Evolutionary conservation across 1,140 invertebrate genomes (phyloP).

Genomic region (Meloidogyne exigua): DNA sequence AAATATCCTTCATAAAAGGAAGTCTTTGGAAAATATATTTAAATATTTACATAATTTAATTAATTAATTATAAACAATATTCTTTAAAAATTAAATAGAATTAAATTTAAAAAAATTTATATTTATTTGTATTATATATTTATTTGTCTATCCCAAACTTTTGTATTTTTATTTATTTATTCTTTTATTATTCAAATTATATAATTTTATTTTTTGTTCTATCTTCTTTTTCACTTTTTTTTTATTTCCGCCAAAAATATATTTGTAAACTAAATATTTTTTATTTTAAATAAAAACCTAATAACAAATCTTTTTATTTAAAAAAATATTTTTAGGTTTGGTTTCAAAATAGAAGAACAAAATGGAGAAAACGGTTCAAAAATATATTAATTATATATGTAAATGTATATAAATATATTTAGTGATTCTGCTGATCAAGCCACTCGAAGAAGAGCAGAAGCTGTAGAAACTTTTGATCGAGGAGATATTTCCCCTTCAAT

Average conservation of each 20-base stretch:
- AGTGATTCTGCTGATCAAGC: slow-evolving; percentile 25
- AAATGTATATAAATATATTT: not conserved
- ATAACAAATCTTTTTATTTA: not conserved
- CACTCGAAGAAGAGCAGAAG: not conserved
- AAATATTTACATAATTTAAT: too few relatives aligned
- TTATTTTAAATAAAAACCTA: not conserved
- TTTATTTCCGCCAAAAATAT: slow-evolving; percentile 11
- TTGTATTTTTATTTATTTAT: not conserved
- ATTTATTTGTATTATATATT: not conserved
- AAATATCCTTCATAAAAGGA: too few relatives aligned
- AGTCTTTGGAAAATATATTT: too few relatives aligned
- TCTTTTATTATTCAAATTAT: slow-evolving; percentile 5
- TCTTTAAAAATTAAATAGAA: too few relatives aligned
- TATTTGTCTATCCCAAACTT: not conserved
- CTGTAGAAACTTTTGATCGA: not conserved
- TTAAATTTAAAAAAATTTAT: too few relatives aligned
- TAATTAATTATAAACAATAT: too few relatives aligned
- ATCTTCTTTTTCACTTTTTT: not conserved
- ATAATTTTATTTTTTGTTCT: not conserved
- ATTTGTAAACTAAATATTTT: too few relatives aligned
- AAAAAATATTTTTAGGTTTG: slow-evolving; percentile 77
- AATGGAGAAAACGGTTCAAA: slow-evolving; percentile 82
- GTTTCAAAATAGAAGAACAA: slow-evolving; percentile 98
- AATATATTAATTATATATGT: too few relatives aligned
- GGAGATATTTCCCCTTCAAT: not conserved